Base-by-base conservation (phyloP, 2,888 invertebrate genomes). In the Lasioglossum malachurum region DNA sequence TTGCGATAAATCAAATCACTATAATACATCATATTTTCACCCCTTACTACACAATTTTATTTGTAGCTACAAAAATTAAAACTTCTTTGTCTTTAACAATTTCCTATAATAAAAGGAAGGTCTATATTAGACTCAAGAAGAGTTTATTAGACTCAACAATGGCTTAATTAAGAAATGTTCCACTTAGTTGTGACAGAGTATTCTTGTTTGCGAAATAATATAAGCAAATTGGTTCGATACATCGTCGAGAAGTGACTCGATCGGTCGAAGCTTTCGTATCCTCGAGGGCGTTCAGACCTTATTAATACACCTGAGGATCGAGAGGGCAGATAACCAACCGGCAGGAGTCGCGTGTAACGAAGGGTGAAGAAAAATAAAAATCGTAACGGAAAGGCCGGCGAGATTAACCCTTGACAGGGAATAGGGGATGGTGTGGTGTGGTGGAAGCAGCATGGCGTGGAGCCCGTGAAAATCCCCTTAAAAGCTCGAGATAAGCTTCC, bases 401-500 rank as follows among this genome's bases (percentile, higher is more conserved):
- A 88, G 91, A 92, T 91, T 90, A 92, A 92, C 76, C 87, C 72
- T 74, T 77, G 88, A 82, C 84, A 79, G 79, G 81, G 31, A 23
- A 82, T 79, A 41, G 81, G 74, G 83, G 86, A 67, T 67, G 85
- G 82, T 79, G 83, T 72, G 80, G 82, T 81, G 82, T 72, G 80
- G 82, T 79, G 82, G 84, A 84, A 86, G 86, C 84, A 82, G 83
- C 80, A 87, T 76, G 86, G 83, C 76, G n/a, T 27, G 44, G 83
- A 78, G 78, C 71, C 82, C 76, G 79, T 67, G 83, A 84, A 83
- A 88, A 89, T 84, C 82, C 82, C 87, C 83, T 88, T 88, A 88
- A 91, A 92, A 90, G 90, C 88, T 87, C 78, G 75, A 89, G 92
- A 90, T 92, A 92, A 92, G 90, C 86, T 64, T 78, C 73, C 82